phyloP scores from a whole-genome alignment of 1,140 invertebrate genomes.

The Tigriopus japonicus region DNA sequence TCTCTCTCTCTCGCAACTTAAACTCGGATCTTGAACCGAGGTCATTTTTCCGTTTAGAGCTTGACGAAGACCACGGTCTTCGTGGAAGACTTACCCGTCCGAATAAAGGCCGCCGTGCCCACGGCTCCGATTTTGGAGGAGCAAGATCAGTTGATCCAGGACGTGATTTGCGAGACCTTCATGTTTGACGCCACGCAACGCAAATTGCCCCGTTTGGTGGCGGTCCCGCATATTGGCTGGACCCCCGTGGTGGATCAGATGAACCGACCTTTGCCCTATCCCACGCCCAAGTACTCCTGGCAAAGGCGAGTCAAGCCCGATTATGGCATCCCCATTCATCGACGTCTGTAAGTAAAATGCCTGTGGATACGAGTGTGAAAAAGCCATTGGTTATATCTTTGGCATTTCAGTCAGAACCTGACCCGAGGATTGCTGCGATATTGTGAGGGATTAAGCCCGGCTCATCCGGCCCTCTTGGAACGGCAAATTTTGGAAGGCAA shows the following conservation, averaged over 20 bases:
- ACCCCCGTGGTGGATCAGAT: conserved; percentile 1
- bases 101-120: background rate
- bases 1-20: background rate
- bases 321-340: background rate
- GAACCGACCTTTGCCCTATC: background rate
- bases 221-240: conserved; percentile 2
- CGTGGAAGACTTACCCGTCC: background rate
- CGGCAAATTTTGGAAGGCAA: background rate
- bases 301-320: background rate
- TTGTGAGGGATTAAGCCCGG: background rate
- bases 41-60: background rate
- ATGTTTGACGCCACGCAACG: conserved; percentile 9
- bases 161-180: background rate
- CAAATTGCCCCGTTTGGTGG: background rate
- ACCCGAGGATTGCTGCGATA: background rate
- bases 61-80: background rate
- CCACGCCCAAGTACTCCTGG: background rate
- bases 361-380: no score
- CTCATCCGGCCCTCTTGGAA: background rate
- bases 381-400: background rate
- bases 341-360: background rate
- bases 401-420: background rate
- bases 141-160: background rate
- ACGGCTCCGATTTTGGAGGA: background rate
- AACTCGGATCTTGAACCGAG: background rate